These are phyloP conservation scores for Coptodon bakossiorum DNA, from an alignment of 2,113 vertebrate genomes.

Conservation along the genomic window DNA sequence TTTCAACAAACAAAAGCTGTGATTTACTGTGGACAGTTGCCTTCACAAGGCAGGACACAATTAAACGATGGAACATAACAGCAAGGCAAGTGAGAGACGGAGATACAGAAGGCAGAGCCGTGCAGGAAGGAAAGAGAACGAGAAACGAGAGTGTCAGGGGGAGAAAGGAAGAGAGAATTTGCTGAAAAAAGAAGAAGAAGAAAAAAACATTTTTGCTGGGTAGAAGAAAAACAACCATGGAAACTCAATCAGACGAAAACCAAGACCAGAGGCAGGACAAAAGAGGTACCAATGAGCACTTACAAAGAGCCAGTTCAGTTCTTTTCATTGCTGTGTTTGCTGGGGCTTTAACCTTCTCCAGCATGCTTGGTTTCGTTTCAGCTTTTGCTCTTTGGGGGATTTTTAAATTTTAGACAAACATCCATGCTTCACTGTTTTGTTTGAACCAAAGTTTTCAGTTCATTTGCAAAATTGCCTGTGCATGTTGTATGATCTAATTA, in stretches of 20 bases:
- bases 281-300: conserved; percentile 80
- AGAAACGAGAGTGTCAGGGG: conserved; percentile 2
- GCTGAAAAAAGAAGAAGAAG: conserved; percentile 29
- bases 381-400: neutral
- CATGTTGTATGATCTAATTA: neutral
- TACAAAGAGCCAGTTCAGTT: conserved; percentile 78
- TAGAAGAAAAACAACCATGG: conserved; percentile 91
- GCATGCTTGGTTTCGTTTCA: conserved; percentile 22
- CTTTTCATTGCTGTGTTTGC: conserved; percentile 74
- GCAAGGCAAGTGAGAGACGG: conserved; percentile 27
- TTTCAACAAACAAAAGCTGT: conserved; percentile 71
- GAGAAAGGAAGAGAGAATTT: conserved; percentile 70
- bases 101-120: neutral
- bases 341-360: conserved; percentile 60
- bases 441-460: neutral
- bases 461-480: neutral
- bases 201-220: conserved; percentile 83
- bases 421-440: neutral
- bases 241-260: conserved; percentile 88
- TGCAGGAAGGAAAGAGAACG: neutral
- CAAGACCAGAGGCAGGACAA: conserved; percentile 87
- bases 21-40: conserved; percentile 70
- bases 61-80: conserved; percentile 61
- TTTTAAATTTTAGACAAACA: neutral
- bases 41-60: conserved; percentile 69